These are phyloP conservation scores for Tylochromis polylepis DNA, from an alignment of 2,113 vertebrate genomes.

Conservation along the genomic window DNA sequence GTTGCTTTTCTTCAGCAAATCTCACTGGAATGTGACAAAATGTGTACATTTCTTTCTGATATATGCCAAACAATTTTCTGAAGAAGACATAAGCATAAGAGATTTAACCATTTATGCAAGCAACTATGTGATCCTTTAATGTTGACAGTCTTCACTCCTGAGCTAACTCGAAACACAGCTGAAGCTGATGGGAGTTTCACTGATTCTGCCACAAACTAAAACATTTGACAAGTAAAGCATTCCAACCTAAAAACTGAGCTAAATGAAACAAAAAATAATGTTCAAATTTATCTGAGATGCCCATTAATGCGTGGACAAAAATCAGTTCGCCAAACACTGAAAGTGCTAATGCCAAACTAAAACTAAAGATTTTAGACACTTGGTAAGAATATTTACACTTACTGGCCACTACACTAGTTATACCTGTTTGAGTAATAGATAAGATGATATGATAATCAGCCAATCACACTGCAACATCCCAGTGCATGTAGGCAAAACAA, in stretches of 20 bases:
- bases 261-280: not conserved
- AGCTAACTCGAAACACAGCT: not conserved
- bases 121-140: not conserved
- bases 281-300: not conserved
- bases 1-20: not conserved
- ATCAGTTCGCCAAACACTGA: not conserved
- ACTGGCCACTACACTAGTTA: not conserved
- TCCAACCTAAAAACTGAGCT: not conserved
- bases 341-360: not conserved
- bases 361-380: not conserved
- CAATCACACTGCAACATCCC: not conserved
- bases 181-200: not conserved
- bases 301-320: not conserved
- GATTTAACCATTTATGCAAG: not conserved
- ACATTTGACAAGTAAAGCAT: too few species aligned
- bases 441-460: not conserved
- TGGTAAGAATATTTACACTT: not conserved
- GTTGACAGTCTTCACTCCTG: not conserved
- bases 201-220: not conserved
- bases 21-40: fast-evolving
- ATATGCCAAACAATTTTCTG: not conserved
- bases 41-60: not conserved
- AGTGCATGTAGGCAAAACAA: not conserved
- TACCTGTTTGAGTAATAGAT: not conserved
- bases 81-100: not conserved